phyloP scores from a whole-genome alignment of 35 echinoderm and acorn worm species.

The Apostichopus japonicus region DNA sequence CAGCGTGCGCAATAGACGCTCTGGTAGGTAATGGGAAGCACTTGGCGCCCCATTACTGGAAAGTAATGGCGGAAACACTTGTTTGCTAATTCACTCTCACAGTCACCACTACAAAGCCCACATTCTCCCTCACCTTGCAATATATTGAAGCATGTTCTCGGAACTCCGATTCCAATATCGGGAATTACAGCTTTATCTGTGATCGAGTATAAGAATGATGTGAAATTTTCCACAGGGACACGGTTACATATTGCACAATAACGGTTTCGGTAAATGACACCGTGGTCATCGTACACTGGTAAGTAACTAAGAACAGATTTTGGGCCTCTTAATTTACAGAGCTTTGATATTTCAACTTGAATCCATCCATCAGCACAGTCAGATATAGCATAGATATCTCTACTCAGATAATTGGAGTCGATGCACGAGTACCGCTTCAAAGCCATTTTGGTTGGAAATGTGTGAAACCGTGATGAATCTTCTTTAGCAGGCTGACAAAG shows the following conservation, averaged over 20 bases:
- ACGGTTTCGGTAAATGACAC: neutral
- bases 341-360: neutral
- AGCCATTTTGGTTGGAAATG: neutral
- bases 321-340: neutral
- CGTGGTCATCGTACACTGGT: neutral
- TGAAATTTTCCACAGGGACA: conserved; percentile 2
- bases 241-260: neutral
- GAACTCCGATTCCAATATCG: neutral
- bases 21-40: neutral
- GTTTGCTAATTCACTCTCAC: neutral
- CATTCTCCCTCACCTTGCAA: neutral
- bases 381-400: neutral
- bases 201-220: neutral
- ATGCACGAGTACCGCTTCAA: neutral
- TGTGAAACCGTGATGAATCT: neutral
- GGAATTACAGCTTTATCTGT: neutral
- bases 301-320: neutral
- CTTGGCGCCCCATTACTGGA: neutral
- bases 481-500: neutral
- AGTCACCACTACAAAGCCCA: neutral
- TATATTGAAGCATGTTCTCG: neutral
- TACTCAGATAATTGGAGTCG: neutral
- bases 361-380: neutral
- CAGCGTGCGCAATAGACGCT: no score
- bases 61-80: neutral